Base-by-base conservation (phyloP, 2,888 invertebrate species). In the Agriotes lineatus region DNA sequence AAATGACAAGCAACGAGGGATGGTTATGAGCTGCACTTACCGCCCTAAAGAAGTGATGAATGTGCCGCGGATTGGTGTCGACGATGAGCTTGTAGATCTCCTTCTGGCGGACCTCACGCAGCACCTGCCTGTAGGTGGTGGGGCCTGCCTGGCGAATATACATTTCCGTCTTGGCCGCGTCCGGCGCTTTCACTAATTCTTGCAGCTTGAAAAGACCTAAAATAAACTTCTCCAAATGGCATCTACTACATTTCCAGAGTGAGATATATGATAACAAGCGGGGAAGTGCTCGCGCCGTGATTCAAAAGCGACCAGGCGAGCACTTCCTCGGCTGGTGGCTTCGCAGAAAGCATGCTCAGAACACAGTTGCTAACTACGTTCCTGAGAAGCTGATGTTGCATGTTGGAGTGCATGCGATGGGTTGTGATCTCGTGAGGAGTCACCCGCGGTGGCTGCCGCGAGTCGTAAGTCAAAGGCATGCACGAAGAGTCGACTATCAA, bases 61-160 rank as follows among this genome's bases (percentile, higher is more conserved):
- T 92, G 78, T 92, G 90, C 76, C 88, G 89, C 0, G 96, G 93
- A 80, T 93, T 93, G 0, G 94, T 94, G 81, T 97, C 97, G 4
- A 96, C 92, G 71, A 97, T 92, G 63, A 97, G 88, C 79, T 96
- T 95, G 80, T 90, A 92, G 77, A 96, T 94, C 77, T 92, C 90
- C 81, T 96, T 95, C 80, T 94, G 93, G 72, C 96, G 92, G 37
- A 97, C 89, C 81, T 96, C 95, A 68, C 92, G 89, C 1, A 96
- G 86, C 0, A 93, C 91, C 30, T 89, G 89, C 16, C 94, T 82
- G 82, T 95, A 96, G 25, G 92, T 91, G 5, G 86, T 85, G 0
- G 89, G 87, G 75, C 90, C 89, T 14, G 93, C 91, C 84, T 93
- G 93, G 56, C 94, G 88, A 74, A 94, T 92, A 79, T 93, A 93